These are phyloP conservation scores for Bruchidius siliquastri DNA, from an alignment of 2,888 invertebrate genomes.

Conservation along the genomic window DNA sequence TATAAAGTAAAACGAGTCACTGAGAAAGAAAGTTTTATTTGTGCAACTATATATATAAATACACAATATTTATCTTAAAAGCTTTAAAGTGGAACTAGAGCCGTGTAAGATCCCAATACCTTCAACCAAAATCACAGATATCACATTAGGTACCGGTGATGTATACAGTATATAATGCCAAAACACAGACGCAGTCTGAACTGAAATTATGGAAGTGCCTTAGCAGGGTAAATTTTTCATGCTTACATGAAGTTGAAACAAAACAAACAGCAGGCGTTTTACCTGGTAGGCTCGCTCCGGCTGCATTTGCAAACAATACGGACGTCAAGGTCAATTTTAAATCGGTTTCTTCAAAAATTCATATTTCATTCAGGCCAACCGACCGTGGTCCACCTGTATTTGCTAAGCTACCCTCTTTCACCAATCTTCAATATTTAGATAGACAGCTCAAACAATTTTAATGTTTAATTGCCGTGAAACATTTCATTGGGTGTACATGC, in stretches of 20 bases:
- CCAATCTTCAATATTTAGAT: slow-evolving; percentile 32
- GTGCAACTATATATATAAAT: too few species aligned
- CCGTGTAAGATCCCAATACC: too few species aligned
- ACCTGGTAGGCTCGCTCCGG: background rate
- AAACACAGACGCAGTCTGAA: too few species aligned
- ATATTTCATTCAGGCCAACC: background rate
- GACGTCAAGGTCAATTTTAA: background rate
- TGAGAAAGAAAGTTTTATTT: too few species aligned
- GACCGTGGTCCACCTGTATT: slow-evolving; percentile 5
- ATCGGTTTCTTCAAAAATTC: background rate
- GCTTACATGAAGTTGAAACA: background rate
- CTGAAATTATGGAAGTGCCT: too few species aligned
- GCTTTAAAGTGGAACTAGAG: too few species aligned
- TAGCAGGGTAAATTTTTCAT: too few species aligned
- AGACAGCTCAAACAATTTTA: slow-evolving; percentile 29
- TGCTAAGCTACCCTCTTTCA: slow-evolving; percentile 28
- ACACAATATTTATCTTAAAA: too few species aligned
- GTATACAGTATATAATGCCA: too few species aligned
- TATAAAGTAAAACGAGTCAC: too few species aligned
- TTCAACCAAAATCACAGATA: too few species aligned
- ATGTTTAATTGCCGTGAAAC: slow-evolving; percentile 36
- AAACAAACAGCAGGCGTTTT: background rate
- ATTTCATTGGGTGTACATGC: slow-evolving; percentile 12
- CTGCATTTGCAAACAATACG: background rate
- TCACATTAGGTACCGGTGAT: too few species aligned